These are phyloP conservation scores for Trematomus bernacchii DNA, from an alignment of 2,797 vertebrate genomes.

Conservation along the genomic window DNA sequence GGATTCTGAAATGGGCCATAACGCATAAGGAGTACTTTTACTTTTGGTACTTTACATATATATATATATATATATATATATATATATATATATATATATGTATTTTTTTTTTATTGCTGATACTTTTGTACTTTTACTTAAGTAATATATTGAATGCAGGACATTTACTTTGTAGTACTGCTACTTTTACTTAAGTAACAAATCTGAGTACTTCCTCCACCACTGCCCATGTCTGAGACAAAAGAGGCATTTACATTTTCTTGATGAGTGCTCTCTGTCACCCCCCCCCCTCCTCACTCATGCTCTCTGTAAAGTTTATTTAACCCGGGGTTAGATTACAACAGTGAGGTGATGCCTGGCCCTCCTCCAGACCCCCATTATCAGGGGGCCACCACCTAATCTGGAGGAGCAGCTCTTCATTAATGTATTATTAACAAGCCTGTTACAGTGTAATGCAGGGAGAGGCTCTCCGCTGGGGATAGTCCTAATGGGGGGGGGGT, in stretches of 20 bases:
- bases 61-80: too few relatives aligned
- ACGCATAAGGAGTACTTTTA: too few relatives aligned
- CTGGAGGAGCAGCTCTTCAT: constrained; percentile 92
- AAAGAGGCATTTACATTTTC: constrained; percentile 85
- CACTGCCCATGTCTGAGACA: constrained; percentile 67
- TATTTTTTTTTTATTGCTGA: too few relatives aligned
- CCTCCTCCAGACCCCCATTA: constrained; percentile 91
- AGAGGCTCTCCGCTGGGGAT: constrained; percentile 87
- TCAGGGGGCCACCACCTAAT: constrained; percentile 92
- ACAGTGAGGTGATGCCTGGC: constrained; percentile 88
- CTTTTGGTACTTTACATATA: too few relatives aligned
- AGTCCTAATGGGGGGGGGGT: constrained; percentile 84
- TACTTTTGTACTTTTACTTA: too few relatives aligned
- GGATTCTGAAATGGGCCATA: too few relatives aligned
- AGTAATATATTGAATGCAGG: too few relatives aligned
- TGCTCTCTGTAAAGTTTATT: constrained; percentile 79
- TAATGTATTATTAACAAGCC: constrained; percentile 96
- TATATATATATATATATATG: too few relatives aligned
- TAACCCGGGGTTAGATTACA: constrained; percentile 89
- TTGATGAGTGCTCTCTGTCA: constrained; percentile 57
- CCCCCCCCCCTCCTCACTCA: constrained; percentile 9
- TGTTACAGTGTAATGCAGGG: constrained; percentile 89
- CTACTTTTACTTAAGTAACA: too few relatives aligned
- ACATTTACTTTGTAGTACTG: too few relatives aligned
- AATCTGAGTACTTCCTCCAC: too few relatives aligned